Conservation (phyloP, 1,140 invertebrate genomes). For the Papilio aristodemus region DNA sequence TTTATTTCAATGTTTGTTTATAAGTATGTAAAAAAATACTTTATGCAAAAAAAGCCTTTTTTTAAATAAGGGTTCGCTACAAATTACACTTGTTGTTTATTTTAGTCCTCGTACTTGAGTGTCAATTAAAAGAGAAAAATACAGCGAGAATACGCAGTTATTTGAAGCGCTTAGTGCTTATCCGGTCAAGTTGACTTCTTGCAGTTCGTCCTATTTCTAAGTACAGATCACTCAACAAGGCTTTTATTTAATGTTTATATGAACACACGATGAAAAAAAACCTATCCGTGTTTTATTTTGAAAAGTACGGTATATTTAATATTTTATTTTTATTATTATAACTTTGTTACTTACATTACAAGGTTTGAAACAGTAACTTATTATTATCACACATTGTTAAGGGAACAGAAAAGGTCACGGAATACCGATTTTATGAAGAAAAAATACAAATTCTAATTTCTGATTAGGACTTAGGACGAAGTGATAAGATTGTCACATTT, state of each 20-base stretch:
- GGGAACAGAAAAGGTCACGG: too few relatives aligned
- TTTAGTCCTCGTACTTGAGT: constrained; percentile 19
- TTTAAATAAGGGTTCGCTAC: neutral
- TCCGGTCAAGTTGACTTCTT: constrained; percentile 5
- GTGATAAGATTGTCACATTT: neutral
- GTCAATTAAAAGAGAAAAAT: constrained; percentile 16
- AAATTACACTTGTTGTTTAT: constrained; percentile 16
- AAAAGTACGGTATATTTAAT: too few relatives aligned
- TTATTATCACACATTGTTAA: too few relatives aligned
- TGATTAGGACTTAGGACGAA: too few relatives aligned
- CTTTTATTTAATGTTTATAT: neutral
- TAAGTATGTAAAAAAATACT: neutral
- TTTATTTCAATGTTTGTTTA: neutral
- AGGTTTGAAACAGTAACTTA: too few relatives aligned
- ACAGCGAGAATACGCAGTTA: constrained; percentile 10
- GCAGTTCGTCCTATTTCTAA: neutral
- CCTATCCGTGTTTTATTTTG: too few relatives aligned
- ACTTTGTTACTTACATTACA: too few relatives aligned
- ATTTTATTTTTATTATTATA: too few relatives aligned
- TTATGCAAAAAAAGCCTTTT: neutral
- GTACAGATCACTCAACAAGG: neutral
- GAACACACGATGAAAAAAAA: neutral
- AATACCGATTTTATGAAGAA: too few relatives aligned
- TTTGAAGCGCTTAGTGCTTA: constrained; percentile 2
- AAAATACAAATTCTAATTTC: too few relatives aligned